Conservation (phyloP, 2,888 invertebrate species). For the Orgyia antiqua region DNA sequence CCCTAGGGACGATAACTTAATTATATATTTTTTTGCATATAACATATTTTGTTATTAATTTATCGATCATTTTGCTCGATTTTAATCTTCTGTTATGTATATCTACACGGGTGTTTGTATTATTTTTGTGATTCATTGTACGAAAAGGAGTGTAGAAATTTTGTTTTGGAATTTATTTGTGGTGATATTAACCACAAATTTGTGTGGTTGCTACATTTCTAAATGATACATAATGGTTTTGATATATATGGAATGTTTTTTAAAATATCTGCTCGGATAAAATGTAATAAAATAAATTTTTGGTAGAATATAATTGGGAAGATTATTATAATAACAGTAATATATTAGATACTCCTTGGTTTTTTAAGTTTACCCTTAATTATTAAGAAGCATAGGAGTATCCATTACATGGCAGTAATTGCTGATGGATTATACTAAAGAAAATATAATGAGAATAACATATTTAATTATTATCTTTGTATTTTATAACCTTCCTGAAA, state of each 20-base stretch:
- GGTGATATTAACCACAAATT: constrained; percentile 28
- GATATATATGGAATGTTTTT: constrained; percentile 16
- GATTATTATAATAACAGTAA: too few species aligned
- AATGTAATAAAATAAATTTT: too few species aligned
- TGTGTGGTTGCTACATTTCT: constrained; percentile 25
- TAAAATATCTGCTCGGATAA: too few species aligned
- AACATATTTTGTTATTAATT: constrained; percentile 70
- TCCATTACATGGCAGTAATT: too few species aligned
- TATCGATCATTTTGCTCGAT: constrained; percentile 61
- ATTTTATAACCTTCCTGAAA: too few species aligned
- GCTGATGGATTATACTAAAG: too few species aligned
- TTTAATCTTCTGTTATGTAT: constrained; percentile 55
- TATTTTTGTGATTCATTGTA: constrained; percentile 66
- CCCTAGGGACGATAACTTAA: constrained; percentile 33
- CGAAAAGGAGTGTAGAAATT: constrained; percentile 41
- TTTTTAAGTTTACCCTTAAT: too few species aligned
- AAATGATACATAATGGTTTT: constrained; percentile 24
- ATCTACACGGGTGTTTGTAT: constrained; percentile 58
- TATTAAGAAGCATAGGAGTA: too few species aligned
- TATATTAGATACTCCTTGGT: too few species aligned
- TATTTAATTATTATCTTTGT: too few species aligned
- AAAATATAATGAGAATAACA: too few species aligned
- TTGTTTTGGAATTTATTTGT: constrained; percentile 42
- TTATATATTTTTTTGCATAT: constrained; percentile 59
- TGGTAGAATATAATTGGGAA: too few species aligned